Evolutionary conservation across 1,140 invertebrate species (phyloP), one percentile per base, ranked within the genome.

Genomic region (Tetramorium simillimum): DNA sequence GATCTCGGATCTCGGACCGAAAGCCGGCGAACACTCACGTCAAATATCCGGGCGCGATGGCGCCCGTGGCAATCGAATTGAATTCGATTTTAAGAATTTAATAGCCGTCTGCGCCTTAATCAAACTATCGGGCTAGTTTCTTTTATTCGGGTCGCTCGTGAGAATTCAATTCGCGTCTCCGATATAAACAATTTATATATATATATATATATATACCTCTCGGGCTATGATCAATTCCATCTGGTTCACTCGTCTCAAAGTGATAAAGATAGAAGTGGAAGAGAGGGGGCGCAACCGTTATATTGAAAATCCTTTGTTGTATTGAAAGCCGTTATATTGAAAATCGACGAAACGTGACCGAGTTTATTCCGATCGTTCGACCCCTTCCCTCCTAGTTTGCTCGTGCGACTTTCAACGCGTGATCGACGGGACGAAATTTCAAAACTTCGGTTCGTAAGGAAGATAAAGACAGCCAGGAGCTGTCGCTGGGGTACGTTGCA

Each of bases 351-450:
- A 81, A 84, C 80, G 40, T 62, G 18, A 18, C 12, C 58, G 28
- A 53, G 56, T 88, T 76, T 86, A 63, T 70, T 73, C 28, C 60
- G n/a, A 51, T 40, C 53, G 49, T 75, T 16, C 33, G 28, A 21
- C 12, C 63, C 60, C 9, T 56, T 63, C n/a, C 24, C n/a, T 21
- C n/a, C 21, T 9, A 40, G 73, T 76, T 89, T 46, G 24, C 40
- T 67, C 60, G 63, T 16, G 58, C 40, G 43, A 21, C 12, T 51
- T 40, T 73, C 58, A 60, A 77, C 76, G 86, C 53, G 75, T 63
- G 85, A 89, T 82, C 77, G 85, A 82, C 40, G 72, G 18, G 46
- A 70, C 53, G 67, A 75, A 87, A 78, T 73, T 89, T 82, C 60
- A 46, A 46, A 67, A 51, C 56, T 46, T 9, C 14, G n/a, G 43